phyloP scores from a whole-genome alignment of 2,797 vertebrate genomes.

The Poliocrania exsul region DNA sequence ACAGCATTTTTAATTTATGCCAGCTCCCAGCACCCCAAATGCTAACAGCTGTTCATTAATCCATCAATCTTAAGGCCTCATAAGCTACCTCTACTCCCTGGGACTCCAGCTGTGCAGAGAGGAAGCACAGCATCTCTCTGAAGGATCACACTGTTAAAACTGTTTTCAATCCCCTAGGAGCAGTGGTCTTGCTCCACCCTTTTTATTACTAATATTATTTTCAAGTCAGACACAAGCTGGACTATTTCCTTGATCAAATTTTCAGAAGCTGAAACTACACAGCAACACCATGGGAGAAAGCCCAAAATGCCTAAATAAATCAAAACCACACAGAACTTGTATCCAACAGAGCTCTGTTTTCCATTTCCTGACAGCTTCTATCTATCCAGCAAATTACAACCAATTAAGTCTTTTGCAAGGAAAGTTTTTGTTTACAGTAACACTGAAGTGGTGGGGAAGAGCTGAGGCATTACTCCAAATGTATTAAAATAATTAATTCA shows the following conservation, averaged over 20 bases:
- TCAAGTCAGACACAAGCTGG: not conserved
- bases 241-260: not conserved
- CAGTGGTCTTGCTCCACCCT: not conserved
- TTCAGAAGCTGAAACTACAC: not conserved
- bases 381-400: constrained; percentile 14
- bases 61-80: not conserved
- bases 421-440: not conserved
- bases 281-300: not conserved
- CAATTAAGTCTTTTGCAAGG: constrained; percentile 10
- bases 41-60: not conserved
- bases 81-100: not conserved
- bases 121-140: not conserved
- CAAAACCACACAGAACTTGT: not conserved
- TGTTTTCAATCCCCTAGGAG: not conserved
- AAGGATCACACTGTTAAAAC: not conserved
- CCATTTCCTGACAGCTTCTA: not conserved
- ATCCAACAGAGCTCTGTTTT: not conserved
- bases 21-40: not conserved
- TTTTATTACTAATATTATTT: not conserved
- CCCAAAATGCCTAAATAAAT: not conserved
- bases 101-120: not conserved
- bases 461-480: constrained; percentile 1
- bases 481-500: constrained; percentile 47
- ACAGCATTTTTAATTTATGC: not conserved
- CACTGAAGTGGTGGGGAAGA: not conserved